Evolutionary conservation across 2,113 vertebrate species (phyloP).

Genomic region (Eublepharis macularius): DNA sequence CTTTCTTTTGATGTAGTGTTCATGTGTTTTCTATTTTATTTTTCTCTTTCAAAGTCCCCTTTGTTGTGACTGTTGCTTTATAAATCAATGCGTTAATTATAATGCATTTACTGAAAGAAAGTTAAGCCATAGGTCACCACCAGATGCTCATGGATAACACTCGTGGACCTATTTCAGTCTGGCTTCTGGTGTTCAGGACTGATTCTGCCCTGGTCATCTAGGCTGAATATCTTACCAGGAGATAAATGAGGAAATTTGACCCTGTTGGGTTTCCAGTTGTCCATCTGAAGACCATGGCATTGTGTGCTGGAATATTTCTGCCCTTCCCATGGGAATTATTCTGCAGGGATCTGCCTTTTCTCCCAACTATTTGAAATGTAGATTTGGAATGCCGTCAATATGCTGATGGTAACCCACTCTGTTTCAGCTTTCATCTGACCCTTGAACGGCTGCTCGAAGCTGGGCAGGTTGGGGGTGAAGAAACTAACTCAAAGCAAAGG

Average conservation of each 20-base stretch:
- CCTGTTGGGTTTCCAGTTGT: background rate
- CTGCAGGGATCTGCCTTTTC: background rate
- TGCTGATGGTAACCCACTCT: background rate
- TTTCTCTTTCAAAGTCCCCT: constrained; percentile 49
- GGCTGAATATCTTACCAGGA: no score
- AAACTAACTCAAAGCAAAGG: background rate
- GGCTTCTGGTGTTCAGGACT: background rate
- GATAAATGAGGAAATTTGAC: background rate
- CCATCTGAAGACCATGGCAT: background rate
- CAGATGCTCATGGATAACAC: background rate
- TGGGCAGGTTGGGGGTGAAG: background rate
- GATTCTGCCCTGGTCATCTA: background rate
- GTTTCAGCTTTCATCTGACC: background rate
- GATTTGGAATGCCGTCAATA: background rate
- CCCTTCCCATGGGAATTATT: background rate
- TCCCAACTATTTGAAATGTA: background rate
- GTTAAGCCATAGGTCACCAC: background rate
- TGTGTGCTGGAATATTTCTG: background rate
- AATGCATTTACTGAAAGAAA: constrained; percentile 40
- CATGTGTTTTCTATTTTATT: constrained; percentile 55
- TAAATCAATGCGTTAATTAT: constrained; percentile 31
- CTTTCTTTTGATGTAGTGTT: constrained; percentile 61
- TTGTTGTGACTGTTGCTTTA: constrained; percentile 36
- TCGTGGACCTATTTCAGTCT: background rate
- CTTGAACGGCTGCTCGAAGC: background rate